A percentile compares a stretch with the other conserved stretches of the same genome.
Conservation (phyloP, 2,797 vertebrate genomes). For the Pseudocheirus occidentalis region DNA sequence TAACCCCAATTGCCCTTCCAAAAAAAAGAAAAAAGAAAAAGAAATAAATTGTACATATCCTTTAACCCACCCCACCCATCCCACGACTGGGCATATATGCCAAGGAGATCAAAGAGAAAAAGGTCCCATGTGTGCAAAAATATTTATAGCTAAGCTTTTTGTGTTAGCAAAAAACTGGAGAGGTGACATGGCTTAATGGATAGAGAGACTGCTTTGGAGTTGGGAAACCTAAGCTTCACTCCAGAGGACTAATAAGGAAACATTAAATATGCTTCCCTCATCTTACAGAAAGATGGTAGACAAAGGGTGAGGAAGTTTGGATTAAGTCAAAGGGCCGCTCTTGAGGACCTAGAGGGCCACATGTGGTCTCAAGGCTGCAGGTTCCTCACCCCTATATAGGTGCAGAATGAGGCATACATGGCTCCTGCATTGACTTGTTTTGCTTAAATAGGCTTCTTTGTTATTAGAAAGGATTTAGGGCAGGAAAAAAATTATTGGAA, state of each 20-base stretch:
- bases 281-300: not conserved
- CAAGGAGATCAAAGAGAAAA: not conserved
- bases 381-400: no score
- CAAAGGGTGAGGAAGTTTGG: no score
- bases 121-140: not conserved
- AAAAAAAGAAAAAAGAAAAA: no score
- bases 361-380: no score
- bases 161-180: not conserved
- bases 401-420: not conserved
- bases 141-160: not conserved
- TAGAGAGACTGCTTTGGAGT: not conserved
- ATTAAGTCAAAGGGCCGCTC: no score
- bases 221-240: not conserved
- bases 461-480: not conserved
- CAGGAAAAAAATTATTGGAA: not conserved
- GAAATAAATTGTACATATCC: not conserved
- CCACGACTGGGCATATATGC: not conserved
- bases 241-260: not conserved
- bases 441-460: not conserved
- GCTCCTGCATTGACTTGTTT: not conserved
- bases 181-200: not conserved
- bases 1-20: no score
- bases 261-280: not conserved
- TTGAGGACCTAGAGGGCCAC: no score
- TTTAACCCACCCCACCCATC: not conserved